phyloP scores from a whole-genome alignment of 1,140 invertebrate species.

The Helicoverpa zea region DNA sequence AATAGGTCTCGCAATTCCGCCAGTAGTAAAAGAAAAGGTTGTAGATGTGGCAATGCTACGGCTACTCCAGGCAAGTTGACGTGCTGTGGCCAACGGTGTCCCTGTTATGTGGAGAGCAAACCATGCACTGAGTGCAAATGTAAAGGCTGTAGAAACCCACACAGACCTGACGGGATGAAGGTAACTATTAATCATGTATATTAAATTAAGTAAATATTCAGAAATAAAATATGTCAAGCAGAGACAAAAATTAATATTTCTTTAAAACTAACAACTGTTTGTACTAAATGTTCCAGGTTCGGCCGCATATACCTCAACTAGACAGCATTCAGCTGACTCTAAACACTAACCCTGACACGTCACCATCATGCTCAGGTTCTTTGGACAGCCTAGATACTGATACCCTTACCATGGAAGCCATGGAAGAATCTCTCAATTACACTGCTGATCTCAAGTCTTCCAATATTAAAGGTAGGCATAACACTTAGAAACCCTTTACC shows the following conservation, averaged over 20 bases:
- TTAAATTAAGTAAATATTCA: background rate
- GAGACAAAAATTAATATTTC: no score
- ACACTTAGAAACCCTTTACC: background rate
- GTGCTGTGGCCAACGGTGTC: constrained; percentile 97
- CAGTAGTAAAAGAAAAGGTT: constrained; percentile 90
- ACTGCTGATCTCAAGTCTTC: constrained; percentile 79
- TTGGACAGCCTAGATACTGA: constrained; percentile 83
- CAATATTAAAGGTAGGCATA: constrained; percentile 81
- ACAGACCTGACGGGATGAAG: constrained; percentile 93
- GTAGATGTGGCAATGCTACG: constrained; percentile 96
- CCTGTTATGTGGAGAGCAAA: constrained; percentile 96
- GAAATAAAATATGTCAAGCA: no score
- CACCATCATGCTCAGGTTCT: constrained; percentile 79
- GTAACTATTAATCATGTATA: constrained; percentile 74
- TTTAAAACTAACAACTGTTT: background rate
- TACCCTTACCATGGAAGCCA: constrained; percentile 79
- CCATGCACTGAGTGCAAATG: constrained; percentile 96
- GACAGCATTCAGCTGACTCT: constrained; percentile 76
- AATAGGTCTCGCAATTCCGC: constrained; percentile 81
- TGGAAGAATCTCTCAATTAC: constrained; percentile 83
- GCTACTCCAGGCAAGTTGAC: constrained; percentile 95
- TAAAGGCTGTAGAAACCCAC: constrained; percentile 96
- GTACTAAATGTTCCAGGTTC: constrained; percentile 84
- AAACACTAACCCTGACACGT: constrained; percentile 77
- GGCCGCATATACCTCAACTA: constrained; percentile 89